Percentiles rank a stretch among this genome's conserved stretches.
Evolutionary conservation across 2,888 invertebrate genomes (phyloP).

Genomic region (Drosophila planitibia): DNA sequence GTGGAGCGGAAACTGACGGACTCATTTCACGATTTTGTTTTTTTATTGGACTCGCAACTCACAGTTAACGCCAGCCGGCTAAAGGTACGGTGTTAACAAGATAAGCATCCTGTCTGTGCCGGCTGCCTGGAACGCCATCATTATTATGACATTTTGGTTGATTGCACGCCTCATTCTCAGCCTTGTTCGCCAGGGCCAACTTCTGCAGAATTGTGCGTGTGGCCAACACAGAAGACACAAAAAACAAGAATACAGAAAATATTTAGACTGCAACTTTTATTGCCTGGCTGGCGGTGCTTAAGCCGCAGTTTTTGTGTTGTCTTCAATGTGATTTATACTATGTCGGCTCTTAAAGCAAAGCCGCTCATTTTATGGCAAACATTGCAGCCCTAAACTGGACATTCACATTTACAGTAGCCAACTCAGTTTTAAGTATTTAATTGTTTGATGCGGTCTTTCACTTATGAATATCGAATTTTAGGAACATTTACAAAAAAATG

Average conservation of each 20-base stretch:
- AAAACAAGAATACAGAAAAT: conserved; percentile 30
- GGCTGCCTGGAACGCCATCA: conserved; percentile 75
- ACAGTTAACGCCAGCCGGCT: conserved; percentile 62
- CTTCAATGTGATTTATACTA: conserved; percentile 67
- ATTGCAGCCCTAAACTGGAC: conserved; percentile 20
- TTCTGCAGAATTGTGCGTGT: conserved; percentile 79
- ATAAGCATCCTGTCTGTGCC: conserved; percentile 67
- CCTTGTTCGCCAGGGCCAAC: conserved; percentile 53
- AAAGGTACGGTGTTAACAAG: conserved; percentile 69
- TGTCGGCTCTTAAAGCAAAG: conserved; percentile 54
- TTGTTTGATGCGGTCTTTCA: conserved; percentile 24
- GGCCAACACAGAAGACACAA: conserved; percentile 46
- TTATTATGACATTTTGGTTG: conserved; percentile 82
- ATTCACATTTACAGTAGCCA: conserved; percentile 56
- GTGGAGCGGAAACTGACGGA: conserved; percentile 11
- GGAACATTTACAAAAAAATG: not conserved
- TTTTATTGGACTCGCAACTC: conserved; percentile 32
- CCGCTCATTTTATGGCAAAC: conserved; percentile 66
- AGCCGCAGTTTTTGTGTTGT: conserved; percentile 23
- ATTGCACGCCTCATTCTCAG: conserved; percentile 61
- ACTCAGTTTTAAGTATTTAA: conserved; percentile 27
- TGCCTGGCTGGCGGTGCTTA: conserved; percentile 28
- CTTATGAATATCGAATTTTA: not conserved
- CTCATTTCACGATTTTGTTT: conserved; percentile 17
- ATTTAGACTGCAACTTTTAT: conserved; percentile 72